Evolutionary conservation across 2,113 vertebrate genomes (phyloP).

Genomic region (Pangasianodon gigas): DNA sequence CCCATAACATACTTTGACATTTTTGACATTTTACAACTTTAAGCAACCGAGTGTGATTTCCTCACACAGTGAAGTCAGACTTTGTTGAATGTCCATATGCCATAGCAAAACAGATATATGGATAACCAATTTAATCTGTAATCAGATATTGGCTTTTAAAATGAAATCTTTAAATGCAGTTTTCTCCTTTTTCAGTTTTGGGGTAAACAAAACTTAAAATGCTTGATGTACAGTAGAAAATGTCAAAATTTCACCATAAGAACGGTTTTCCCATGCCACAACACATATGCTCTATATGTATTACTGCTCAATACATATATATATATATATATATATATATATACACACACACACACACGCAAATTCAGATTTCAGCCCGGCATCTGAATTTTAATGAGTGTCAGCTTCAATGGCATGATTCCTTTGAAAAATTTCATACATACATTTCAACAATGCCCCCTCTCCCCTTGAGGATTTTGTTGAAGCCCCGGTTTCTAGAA

Average conservation of each 20-base stretch:
- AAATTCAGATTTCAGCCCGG: conserved; percentile 5
- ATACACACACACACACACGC: background rate
- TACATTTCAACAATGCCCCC: conserved; percentile 68
- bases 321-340: background rate
- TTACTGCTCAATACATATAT: background rate
- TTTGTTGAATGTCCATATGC: background rate
- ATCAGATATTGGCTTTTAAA: background rate
- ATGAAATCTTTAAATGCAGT: background rate
- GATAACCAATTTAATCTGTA: background rate
- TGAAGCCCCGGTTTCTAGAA: conserved; percentile 52
- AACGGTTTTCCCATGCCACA: background rate
- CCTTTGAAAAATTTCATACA: conserved; percentile 73
- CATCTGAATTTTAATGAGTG: conserved; percentile 11
- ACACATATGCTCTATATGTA: background rate
- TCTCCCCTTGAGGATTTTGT: conserved; percentile 68
- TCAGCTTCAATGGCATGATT: conserved; percentile 53
- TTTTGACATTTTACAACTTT: background rate
- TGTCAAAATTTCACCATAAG: background rate
- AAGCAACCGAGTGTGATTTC: background rate
- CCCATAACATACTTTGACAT: background rate
- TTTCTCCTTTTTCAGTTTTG: background rate
- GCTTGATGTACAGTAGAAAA: background rate
- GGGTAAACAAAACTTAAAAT: background rate
- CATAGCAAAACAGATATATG: background rate
- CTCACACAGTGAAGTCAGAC: background rate